Base-by-base conservation (phyloP, 2,113 vertebrate species). In the Geococcyx californianus region DNA sequence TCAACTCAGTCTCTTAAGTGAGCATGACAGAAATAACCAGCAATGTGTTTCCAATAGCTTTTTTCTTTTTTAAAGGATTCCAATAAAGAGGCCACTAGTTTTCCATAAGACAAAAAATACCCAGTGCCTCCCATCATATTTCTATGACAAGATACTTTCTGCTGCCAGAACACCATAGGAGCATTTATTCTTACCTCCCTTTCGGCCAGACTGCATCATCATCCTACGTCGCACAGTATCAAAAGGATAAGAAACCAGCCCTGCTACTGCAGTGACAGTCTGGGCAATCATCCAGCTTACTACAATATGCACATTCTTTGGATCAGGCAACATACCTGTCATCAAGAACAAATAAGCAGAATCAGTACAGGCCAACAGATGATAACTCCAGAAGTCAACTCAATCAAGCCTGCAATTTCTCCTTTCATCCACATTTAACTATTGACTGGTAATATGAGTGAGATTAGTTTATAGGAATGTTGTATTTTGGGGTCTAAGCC, bases 141-240 rank as follows among this genome's bases (percentile, higher is more conserved):
- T 56, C 7, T 6, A 63, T 11, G 8, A 59, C 47, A 17, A 60
- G 8, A 59, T 28, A 40, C 7, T 8, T 91, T 55, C 40, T 66
- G 33, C 26, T 70, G 38, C 33, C n/a, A 82, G 26, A 80, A 25
- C 15, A 56, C n/a, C 16, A 47, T 0, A 90, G 11, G 15, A 58
- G 18, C 33, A 36, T 15, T 86, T 74, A 33, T 23, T 23, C 98
- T 99, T 98, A 99, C 99, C 99, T 98, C 98, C 98, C 98, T 99
- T 99, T 87, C 99, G 98, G 83, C 99, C 99, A n/a, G 99, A 99
- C 98, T 99, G 99, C 99, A 99, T 99, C 99, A 99, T 99, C 99
- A 99, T 99, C 97, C 99, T 98, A 98, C 99, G 99, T 84, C 99
- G 98, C 95, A 99, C 99, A 3, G 99, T 99, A 97, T 99, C 99